phyloP scores from a whole-genome alignment of 2,797 vertebrate species.

The Octomys mimax region DNA sequence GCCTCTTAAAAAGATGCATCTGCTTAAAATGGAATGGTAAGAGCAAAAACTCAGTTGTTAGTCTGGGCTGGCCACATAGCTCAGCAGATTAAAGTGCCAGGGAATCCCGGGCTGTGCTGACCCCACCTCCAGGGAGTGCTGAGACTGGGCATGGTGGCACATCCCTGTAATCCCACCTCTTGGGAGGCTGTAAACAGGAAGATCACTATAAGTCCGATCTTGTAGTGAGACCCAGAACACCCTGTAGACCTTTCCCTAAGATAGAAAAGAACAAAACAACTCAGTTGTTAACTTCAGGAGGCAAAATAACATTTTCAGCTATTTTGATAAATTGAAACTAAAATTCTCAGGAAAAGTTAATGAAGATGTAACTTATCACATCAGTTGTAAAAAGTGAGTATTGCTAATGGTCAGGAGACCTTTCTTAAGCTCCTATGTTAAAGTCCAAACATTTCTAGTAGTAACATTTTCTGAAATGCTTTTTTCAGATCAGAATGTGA shows the following conservation, averaged over 20 bases:
- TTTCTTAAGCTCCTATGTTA: neutral
- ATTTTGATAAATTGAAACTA: constrained; percentile 30
- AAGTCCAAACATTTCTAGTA: neutral
- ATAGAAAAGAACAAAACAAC: neutral
- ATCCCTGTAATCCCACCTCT: too few relatives aligned
- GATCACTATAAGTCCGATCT: too few relatives aligned
- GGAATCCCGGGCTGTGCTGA: too few relatives aligned
- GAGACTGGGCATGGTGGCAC: too few relatives aligned
- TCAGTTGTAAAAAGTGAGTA: neutral
- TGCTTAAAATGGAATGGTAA: constrained; percentile 2
- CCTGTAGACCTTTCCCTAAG: too few relatives aligned
- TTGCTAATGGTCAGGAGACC: neutral
- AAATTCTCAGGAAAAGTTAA: constrained; percentile 19
- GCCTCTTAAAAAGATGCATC: constrained; percentile 36
- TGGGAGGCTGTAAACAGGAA: too few relatives aligned
- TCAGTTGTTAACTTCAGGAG: neutral
- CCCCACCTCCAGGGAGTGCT: too few relatives aligned
- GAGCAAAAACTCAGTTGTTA: neutral
- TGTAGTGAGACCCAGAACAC: too few relatives aligned
- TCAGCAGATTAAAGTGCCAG: too few relatives aligned
- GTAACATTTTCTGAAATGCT: constrained; percentile 38
- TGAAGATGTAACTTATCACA: constrained; percentile 42
- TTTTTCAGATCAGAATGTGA: neutral
- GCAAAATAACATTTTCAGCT: neutral
- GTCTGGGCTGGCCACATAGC: too few relatives aligned